Conservation (phyloP, 2,797 vertebrate genomes). For the Xyrichtys novacula region DNA sequence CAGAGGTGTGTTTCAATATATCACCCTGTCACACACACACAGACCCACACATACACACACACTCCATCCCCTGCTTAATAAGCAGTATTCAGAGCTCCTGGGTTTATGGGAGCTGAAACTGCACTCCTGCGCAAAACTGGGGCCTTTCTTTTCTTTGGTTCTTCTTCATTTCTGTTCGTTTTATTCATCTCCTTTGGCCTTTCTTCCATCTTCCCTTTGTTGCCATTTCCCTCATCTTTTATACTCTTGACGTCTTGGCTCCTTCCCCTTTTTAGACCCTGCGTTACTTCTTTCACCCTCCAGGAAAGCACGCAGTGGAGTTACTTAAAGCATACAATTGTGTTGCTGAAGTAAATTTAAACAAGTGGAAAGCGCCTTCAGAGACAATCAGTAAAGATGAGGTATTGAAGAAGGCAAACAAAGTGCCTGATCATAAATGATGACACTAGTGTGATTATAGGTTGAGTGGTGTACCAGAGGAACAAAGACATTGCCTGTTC, state of each 20-base stretch:
- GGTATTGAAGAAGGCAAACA: not conserved
- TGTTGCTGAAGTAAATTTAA: not conserved
- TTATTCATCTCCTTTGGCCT: slow-evolving; percentile 32
- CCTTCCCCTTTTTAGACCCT: not conserved
- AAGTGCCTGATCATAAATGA: not conserved
- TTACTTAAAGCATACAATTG: not conserved
- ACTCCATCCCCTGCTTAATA: slow-evolving; percentile 79
- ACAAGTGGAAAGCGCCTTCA: not conserved
- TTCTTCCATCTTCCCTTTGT: slow-evolving; percentile 27
- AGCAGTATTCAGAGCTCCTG: slow-evolving; percentile 83
- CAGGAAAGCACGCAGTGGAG: slow-evolving; percentile 14
- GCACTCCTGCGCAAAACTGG: slow-evolving; percentile 77
- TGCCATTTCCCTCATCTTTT: slow-evolving; percentile 17
- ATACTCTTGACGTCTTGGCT: not conserved
- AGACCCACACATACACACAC: slow-evolving; percentile 53
- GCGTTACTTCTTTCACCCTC: slow-evolving; percentile 9
- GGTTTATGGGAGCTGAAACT: slow-evolving; percentile 81
- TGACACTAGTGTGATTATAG: not conserved
- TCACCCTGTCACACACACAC: slow-evolving; percentile 77
- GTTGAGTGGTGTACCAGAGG: too few species aligned
- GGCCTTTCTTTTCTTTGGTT: slow-evolving; percentile 51
- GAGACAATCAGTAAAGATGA: not conserved
- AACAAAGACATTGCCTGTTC: too few species aligned
- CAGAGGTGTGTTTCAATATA: slow-evolving; percentile 85
- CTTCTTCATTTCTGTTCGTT: slow-evolving; percentile 53